Evolutionary conservation across 35 echinoderm and acorn worm species (phyloP).

Genomic region (Apostichopus parvimensis): DNA sequence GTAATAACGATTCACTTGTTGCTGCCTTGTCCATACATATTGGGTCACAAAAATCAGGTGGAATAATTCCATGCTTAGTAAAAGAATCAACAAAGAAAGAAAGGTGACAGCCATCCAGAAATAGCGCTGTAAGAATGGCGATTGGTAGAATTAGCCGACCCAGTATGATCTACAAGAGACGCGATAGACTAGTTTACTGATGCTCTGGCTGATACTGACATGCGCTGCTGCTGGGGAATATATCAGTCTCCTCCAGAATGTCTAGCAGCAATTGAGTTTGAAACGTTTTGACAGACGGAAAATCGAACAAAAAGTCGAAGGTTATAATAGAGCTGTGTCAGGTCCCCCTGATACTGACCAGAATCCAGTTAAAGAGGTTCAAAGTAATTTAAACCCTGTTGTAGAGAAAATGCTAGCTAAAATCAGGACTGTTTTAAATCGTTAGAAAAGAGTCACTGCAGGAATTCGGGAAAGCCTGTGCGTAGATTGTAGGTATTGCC

Average conservation of each 20-base stretch:
- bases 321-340: too few relatives aligned
- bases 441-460: not conserved
- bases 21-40: not conserved
- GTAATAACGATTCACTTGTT: not conserved
- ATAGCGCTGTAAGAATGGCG: not conserved
- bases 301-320: not conserved
- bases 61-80: not conserved
- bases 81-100: not conserved
- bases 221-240: not conserved
- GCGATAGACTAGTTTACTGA: constrained; percentile 28
- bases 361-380: not conserved
- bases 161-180: constrained; percentile 17
- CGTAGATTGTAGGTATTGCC: too few relatives aligned
- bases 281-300: constrained; percentile 11
- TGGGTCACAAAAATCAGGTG: not conserved
- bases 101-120: not conserved
- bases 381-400: not conserved
- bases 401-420: not conserved
- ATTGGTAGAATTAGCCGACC: constrained; percentile 18
- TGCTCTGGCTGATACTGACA: constrained; percentile 7
- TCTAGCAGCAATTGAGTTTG: constrained; percentile 14
- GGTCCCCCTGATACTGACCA: not conserved
- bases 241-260: constrained; percentile 40
- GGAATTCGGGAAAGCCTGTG: too few relatives aligned
- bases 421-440: not conserved